Percentiles rank a stretch among this genome's conserved stretches.
phyloP scores from a whole-genome alignment of 2,888 invertebrate genomes.

The Dryadula phaetusa region DNA sequence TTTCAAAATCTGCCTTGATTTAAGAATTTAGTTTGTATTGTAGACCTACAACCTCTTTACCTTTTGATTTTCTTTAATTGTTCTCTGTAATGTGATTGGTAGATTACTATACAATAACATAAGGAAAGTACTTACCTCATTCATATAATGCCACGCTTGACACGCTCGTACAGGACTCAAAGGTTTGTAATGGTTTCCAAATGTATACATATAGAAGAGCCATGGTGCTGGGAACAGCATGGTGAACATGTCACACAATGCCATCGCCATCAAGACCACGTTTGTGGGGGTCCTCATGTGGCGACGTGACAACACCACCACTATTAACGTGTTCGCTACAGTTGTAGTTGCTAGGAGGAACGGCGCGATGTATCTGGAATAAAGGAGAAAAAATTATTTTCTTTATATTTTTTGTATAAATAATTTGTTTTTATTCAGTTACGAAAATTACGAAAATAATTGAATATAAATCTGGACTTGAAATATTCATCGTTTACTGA shows the following conservation, averaged over 20 bases:
- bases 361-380: constrained; percentile 88
- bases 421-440: too few relatives aligned
- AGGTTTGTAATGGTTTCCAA: constrained; percentile 93
- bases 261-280: constrained; percentile 97
- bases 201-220: constrained; percentile 96
- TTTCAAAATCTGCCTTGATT: too few relatives aligned
- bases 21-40: too few relatives aligned
- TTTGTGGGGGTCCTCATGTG: constrained; percentile 97
- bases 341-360: constrained; percentile 93
- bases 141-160: constrained; percentile 91
- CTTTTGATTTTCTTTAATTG: too few relatives aligned
- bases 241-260: constrained; percentile 96
- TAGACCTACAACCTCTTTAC: too few relatives aligned
- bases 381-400: neutral
- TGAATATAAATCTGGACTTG: too few relatives aligned
- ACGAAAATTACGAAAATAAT: too few relatives aligned
- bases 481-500: too few relatives aligned
- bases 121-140: constrained; percentile 85
- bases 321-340: constrained; percentile 95
- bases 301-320: constrained; percentile 93
- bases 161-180: constrained; percentile 90
- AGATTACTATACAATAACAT: too few relatives aligned
- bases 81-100: too few relatives aligned
- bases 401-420: too few relatives aligned
- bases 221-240: constrained; percentile 95